These are phyloP conservation scores for Callyntrura guangdongensis DNA, from an alignment of 2,888 invertebrate species.

Conservation along the genomic window DNA sequence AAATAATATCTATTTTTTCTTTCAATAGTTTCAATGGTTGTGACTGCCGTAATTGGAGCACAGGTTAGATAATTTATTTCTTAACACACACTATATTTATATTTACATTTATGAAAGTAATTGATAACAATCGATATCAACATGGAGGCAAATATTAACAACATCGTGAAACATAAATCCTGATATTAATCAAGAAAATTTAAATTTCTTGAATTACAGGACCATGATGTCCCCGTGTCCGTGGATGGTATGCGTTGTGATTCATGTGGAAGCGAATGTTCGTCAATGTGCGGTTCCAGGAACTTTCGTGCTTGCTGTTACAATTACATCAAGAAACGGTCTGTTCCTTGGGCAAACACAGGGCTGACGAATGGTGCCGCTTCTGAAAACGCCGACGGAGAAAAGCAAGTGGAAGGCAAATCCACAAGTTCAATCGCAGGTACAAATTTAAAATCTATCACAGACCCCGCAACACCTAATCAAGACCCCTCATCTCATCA, in stretches of 20 bases:
- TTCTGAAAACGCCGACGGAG: conserved; percentile 23
- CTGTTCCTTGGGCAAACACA: conserved; percentile 55
- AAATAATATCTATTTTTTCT: too few species aligned
- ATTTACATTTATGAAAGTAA: too few species aligned
- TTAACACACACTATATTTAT: too few species aligned
- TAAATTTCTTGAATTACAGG: too few species aligned
- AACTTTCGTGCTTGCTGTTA: conserved; percentile 91
- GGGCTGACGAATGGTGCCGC: background rate
- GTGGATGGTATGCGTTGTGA: conserved; percentile 88
- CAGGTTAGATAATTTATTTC: too few species aligned
- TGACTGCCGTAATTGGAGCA: conserved; percentile 12
- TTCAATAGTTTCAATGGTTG: conserved; percentile 56
- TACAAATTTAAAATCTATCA: conserved; percentile 25
- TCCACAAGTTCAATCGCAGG: conserved; percentile 4
- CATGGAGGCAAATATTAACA: too few species aligned
- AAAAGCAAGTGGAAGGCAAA: conserved; percentile 34
- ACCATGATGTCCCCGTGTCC: conserved; percentile 64
- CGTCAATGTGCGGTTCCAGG: conserved; percentile 90
- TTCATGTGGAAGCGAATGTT: conserved; percentile 90
- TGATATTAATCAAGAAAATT: too few species aligned
- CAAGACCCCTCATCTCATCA: conserved; percentile 1
- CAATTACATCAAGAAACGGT: conserved; percentile 89
- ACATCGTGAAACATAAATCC: too few species aligned
- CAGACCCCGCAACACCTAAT: conserved; percentile 12
- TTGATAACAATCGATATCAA: too few species aligned